Evolutionary conservation across 2,797 vertebrate genomes (phyloP), one percentile per base, ranked within the genome.

Genomic region (Neosilurus mollespiculum): DNA sequence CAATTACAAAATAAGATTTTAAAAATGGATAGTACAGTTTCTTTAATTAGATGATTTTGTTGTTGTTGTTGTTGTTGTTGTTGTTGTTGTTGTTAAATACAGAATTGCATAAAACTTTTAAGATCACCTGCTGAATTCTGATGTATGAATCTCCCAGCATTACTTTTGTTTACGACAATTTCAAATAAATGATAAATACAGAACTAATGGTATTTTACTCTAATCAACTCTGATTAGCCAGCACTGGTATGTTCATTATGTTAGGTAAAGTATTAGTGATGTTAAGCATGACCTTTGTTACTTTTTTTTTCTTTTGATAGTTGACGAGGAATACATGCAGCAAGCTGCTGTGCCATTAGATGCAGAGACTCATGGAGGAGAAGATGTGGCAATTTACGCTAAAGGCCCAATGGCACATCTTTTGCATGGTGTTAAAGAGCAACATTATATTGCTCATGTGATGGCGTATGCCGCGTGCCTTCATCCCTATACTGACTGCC

Each of bases 361-460:
- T 53, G 86, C 94, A 0, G 95, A 96, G 89, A 96, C 95, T 0
- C 95, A 96, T 5, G 95, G 95, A 0, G 95, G 95, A 0, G 95
- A 96, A 85, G 95, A 96, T 43, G 95, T 96, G n/a, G 88, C 95
- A 24, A 96, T 96, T 83, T 96, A 95, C 1, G 95, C 95, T 78
- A 95, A 93, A 90, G 95, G 95, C 59, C 95, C 95, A 2, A 96
- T 96, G 94, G 94, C 95, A 75, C 94, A 96, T 83, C 92, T 96
- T 43, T 95, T 96, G 82, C 95, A 96, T 7, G 95, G 95, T 2
- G 93, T 96, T 9, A 94, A 96, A 76, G 95, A 96, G 86, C 95
- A 96, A 89, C 94, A 95, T 90, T 96, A 96, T 14, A 92, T 96
- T 61, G 95, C 95, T 3, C 95, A 96, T 1, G 95, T 93, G 65